A percentile compares a stretch with the other conserved stretches of the same genome.
These are phyloP conservation scores for Notolepis coatsorum DNA, from an alignment of 2,797 vertebrate genomes.

Conservation along the genomic window DNA sequence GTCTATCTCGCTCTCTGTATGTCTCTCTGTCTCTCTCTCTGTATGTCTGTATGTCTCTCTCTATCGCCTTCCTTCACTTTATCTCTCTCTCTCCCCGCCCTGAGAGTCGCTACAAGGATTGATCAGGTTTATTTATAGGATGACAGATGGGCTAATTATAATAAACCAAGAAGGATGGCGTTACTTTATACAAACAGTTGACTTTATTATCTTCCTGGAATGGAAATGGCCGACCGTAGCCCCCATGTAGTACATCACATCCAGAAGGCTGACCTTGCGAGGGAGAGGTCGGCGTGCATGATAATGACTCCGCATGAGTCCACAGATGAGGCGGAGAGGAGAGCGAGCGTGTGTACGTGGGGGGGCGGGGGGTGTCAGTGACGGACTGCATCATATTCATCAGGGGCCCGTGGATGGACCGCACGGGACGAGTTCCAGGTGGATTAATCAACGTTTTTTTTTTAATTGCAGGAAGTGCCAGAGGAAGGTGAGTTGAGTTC, in stretches of 20 bases:
- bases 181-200: conserved; percentile 48
- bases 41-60: background rate
- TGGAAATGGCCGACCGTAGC: conserved; percentile 36
- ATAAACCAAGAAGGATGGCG: conserved; percentile 51
- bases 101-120: conserved; percentile 33
- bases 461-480: conserved; percentile 27
- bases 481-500: conserved; percentile 30
- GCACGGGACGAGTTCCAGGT: conserved; percentile 20
- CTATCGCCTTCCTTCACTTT: background rate
- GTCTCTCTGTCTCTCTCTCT: background rate
- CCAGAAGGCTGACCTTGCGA: conserved; percentile 58
- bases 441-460: conserved; percentile 58
- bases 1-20: background rate
- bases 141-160: conserved; percentile 64
- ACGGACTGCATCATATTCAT: conserved; percentile 44
- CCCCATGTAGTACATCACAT: conserved; percentile 28
- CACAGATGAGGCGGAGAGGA: conserved; percentile 15
- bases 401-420: conserved; percentile 25
- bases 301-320: conserved; percentile 54
- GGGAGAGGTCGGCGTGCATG: conserved; percentile 52
- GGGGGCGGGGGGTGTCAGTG: conserved; percentile 14
- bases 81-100: background rate
- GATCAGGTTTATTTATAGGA: conserved; percentile 57
- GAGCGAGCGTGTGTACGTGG: conserved; percentile 2
- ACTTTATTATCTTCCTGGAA: conserved; percentile 55